Evolutionary conservation across 2,888 invertebrate genomes (phyloP), one percentile per base, ranked within the genome.

Genomic region (Cybosia mesomella): DNA sequence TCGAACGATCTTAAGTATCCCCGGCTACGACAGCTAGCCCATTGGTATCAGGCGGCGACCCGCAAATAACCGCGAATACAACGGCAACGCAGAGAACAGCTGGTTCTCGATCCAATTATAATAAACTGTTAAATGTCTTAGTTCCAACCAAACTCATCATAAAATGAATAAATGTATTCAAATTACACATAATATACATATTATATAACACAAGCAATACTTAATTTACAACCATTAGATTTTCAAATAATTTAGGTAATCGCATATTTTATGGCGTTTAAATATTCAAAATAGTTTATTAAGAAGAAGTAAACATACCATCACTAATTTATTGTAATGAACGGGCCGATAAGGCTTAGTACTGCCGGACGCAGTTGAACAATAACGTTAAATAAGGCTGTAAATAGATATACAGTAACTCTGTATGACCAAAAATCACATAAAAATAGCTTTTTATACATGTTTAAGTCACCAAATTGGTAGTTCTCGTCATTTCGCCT

Each of bases 191-290:
- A n/a, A n/a, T 18, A 22, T 10, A 8, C 18, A 43, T 58, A 57
- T 32, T 58, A 43, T 22, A 24, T 15, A 57, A 58, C 49, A 57
- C 28, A 62, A 67, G 73, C 66, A 64, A 60, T 63, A 59, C 77
- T 76, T 79, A 67, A 78, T 66, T 71, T n/a, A 49, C 5, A 9
- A 43, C 57, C 54, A 67, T 66, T 78, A 58, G 68, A 74, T 66
- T 61, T 39, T 80, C 61, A 61, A 80, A 78, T 77, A 70, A 78
- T 72, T 75, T 80, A 74, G 69, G 71, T 79, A 77, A 80, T 79
- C 73, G 62, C 78, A 49, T 71, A 75, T 70, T 80, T 79, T 75
- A 80, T 80, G 28, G 57, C 9, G 59, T 68, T 64, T 79, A 70
- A 77, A 75, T 75, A 80, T 78, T 78, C 69, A 64, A 72, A 72